Conservation (phyloP, 2,113 vertebrate genomes). For the Serinus canaria region DNA sequence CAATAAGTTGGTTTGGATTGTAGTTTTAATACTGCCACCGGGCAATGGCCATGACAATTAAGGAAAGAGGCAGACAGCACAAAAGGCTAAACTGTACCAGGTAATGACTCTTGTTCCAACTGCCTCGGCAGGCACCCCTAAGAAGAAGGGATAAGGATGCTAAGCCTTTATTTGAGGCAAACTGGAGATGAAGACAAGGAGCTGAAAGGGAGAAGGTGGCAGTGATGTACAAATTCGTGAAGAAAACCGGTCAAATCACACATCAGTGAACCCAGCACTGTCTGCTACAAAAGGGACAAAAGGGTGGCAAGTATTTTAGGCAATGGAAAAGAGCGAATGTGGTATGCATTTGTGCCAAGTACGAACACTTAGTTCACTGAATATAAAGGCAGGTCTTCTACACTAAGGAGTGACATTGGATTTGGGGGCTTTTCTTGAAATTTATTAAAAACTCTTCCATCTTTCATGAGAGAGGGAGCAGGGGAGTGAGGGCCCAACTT, state of each 20-base stretch:
- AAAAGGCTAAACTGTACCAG: background rate
- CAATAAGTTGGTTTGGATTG: background rate
- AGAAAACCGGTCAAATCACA: background rate
- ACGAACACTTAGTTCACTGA: background rate
- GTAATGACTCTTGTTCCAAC: background rate
- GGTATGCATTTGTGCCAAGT: background rate
- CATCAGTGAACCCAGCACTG: background rate
- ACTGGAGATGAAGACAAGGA: background rate
- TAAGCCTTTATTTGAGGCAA: background rate
- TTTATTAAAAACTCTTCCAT: background rate
- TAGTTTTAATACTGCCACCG: background rate
- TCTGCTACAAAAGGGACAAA: background rate
- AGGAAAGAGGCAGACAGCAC: background rate
- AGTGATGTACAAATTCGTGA: background rate
- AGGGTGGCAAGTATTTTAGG: background rate
- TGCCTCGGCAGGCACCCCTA: rapidly evolving
- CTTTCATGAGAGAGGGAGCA: background rate
- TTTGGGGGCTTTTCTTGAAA: background rate
- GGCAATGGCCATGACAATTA: background rate
- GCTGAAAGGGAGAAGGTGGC: background rate
- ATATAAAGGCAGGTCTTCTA: background rate
- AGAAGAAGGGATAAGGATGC: background rate
- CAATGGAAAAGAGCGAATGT: background rate
- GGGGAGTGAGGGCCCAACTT: background rate
- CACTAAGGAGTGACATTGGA: background rate